Evolutionary conservation across 1,140 invertebrate genomes (phyloP).

Genomic region (Sogatella furcifera): DNA sequence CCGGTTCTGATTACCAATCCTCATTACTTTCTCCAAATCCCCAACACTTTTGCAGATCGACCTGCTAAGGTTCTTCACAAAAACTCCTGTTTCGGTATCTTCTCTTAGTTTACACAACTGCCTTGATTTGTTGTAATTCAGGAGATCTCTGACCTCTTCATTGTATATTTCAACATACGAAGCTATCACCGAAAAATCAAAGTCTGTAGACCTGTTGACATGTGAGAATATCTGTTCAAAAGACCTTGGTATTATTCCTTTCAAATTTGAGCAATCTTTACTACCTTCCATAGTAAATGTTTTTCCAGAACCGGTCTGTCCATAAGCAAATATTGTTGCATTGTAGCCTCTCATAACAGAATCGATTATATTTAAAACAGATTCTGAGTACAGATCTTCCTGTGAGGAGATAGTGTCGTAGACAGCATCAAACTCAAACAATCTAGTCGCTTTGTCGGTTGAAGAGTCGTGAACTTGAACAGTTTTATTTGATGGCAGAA

Average conservation of each 20-base stretch:
- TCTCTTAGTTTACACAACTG: conserved; percentile 55
- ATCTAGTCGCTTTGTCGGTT: conserved; percentile 48
- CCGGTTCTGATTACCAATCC: conserved; percentile 77
- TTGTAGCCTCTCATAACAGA: conserved; percentile 94
- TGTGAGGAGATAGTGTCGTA: conserved; percentile 82
- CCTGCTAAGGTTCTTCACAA: conserved; percentile 84
- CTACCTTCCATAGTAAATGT: conserved; percentile 92
- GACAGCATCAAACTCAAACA: conserved; percentile 89
- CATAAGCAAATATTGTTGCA: conserved; percentile 94
- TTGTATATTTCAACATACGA: conserved; percentile 94
- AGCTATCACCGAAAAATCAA: conserved; percentile 83
- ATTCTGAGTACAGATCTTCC: conserved; percentile 90
- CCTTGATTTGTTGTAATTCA: conserved; percentile 66
- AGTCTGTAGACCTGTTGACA: conserved; percentile 74
- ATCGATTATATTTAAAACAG: conserved; percentile 84
- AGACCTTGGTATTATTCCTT: conserved; percentile 74
- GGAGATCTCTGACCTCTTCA: conserved; percentile 77
- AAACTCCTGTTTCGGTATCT: conserved; percentile 82
- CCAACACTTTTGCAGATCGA: conserved; percentile 80
- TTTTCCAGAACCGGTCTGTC: conserved; percentile 94
- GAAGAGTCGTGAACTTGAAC: conserved; percentile 55
- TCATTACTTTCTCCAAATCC: conserved; percentile 84
- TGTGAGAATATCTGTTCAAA: conserved; percentile 94
- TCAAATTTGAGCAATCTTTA: background rate
- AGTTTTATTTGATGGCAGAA: conserved; percentile 48